Conservation (phyloP, 2,797 vertebrate genomes). For the Coreius guichenoti region DNA sequence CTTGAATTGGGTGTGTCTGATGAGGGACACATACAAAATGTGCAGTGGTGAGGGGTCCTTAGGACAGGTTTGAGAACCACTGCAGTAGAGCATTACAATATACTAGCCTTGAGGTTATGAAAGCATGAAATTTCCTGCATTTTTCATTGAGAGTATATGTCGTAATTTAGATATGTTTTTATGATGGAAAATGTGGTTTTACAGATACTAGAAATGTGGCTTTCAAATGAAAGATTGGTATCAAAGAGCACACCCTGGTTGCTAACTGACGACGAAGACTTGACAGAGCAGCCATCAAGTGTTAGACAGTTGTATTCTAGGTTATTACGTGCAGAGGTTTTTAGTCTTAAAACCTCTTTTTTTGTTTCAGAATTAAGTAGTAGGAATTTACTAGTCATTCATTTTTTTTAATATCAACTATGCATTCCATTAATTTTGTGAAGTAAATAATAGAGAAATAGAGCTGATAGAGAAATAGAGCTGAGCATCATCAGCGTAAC, state of each 20-base stretch:
- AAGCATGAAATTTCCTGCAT: not conserved
- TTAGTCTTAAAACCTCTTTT: not conserved
- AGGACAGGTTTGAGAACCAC: too few species aligned
- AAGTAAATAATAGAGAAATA: not conserved
- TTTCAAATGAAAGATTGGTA: not conserved
- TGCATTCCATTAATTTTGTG: not conserved
- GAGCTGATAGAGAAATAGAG: not conserved
- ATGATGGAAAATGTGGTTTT: not conserved
- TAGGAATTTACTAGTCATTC: not conserved
- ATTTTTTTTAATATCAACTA: not conserved
- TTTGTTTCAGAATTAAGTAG: not conserved
- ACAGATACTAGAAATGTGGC: not conserved
- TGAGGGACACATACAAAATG: too few species aligned
- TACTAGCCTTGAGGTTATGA: too few species aligned
- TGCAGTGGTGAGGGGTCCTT: too few species aligned
- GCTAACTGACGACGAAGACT: not conserved
- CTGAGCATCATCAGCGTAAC: not conserved
- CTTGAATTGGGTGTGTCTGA: too few species aligned
- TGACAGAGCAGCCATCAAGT: not conserved
- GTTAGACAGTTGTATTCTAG: not conserved
- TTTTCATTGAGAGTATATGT: not conserved
- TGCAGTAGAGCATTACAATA: too few species aligned
- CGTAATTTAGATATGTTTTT: not conserved
- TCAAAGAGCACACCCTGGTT: not conserved
- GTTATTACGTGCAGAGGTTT: not conserved